These are phyloP conservation scores for Leptinotarsa peninsularis DNA, from an alignment of 2,888 invertebrate genomes.

Conservation along the genomic window DNA sequence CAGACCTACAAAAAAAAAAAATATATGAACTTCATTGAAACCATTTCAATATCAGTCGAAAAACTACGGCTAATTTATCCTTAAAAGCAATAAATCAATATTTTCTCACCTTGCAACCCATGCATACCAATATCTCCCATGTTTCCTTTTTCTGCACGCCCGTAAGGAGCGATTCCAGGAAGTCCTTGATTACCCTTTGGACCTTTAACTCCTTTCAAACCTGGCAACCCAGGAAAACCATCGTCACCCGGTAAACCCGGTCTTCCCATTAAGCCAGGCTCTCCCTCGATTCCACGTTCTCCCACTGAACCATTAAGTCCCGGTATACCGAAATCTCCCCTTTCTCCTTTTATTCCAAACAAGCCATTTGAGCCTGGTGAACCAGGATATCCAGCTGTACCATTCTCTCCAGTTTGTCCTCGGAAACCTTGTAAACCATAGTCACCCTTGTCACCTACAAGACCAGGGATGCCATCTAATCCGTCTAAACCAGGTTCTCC, in stretches of 20 bases:
- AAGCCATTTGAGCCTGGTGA: constrained; percentile 64
- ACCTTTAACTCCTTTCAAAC: constrained; percentile 69
- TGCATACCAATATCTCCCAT: constrained; percentile 69
- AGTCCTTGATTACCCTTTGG: constrained; percentile 68
- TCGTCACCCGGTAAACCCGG: constrained; percentile 70
- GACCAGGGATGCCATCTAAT: constrained; percentile 72
- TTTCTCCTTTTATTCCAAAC: constrained; percentile 69
- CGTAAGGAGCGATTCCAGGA: constrained; percentile 62
- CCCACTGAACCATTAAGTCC: constrained; percentile 69
- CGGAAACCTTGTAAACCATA: constrained; percentile 64
- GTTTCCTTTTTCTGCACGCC: constrained; percentile 68
- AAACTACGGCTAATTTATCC: too few relatives aligned
- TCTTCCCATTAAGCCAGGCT: constrained; percentile 73
- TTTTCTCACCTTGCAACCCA: constrained; percentile 64
- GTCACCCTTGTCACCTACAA: constrained; percentile 73
- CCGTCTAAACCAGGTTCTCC: constrained; percentile 73
- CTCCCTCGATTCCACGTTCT: constrained; percentile 81
- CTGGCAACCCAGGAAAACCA: constrained; percentile 68
- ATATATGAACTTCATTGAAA: too few relatives aligned
- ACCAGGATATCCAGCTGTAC: constrained; percentile 69
- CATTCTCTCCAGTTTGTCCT: constrained; percentile 68
- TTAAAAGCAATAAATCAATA: neutral
- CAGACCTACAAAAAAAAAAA: constrained; percentile 45
- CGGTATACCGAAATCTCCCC: constrained; percentile 66
- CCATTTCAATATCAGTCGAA: too few relatives aligned